Percentiles rank a stretch among this genome's conserved stretches.
Evolutionary conservation across 2,113 vertebrate species (phyloP).

Genomic region (Vimba vimba): DNA sequence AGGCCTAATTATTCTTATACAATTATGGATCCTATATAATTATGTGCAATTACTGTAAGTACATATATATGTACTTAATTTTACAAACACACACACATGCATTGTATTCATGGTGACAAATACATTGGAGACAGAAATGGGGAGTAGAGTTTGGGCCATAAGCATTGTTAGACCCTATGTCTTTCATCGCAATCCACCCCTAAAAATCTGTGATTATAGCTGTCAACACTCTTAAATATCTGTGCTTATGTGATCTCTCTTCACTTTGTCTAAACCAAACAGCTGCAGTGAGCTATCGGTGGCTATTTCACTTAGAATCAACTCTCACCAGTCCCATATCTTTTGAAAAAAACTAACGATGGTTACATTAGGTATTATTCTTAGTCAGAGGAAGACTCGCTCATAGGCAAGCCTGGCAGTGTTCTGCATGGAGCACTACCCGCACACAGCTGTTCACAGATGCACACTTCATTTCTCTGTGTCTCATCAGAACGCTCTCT

Average conservation of each 20-base stretch:
- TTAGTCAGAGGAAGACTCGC: neutral
- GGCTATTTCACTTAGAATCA: neutral
- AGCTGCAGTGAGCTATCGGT: neutral
- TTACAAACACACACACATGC: too few relatives aligned
- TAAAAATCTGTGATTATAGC: neutral
- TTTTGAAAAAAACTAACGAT: neutral
- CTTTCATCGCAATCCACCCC: neutral
- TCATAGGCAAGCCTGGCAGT: slow-evolving; percentile 1
- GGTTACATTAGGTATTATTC: neutral
- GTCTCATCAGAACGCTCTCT: neutral
- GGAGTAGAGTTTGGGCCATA: neutral
- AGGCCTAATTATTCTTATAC: too few relatives aligned
- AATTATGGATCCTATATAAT: too few relatives aligned
- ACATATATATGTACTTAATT: too few relatives aligned
- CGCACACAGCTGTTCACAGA: slow-evolving; percentile 13
- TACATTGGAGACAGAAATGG: neutral
- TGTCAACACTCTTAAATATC: neutral
- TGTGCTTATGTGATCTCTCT: neutral
- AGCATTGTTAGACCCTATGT: neutral
- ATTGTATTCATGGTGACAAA: too few relatives aligned
- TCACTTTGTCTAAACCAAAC: neutral
- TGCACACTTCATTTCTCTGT: neutral
- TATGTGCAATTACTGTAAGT: too few relatives aligned
- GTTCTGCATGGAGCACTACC: neutral
- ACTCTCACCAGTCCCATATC: neutral